These are phyloP conservation scores for Pristionchus maxplancki DNA, from an alignment of 2,888 invertebrate genomes.

Conservation along the genomic window DNA sequence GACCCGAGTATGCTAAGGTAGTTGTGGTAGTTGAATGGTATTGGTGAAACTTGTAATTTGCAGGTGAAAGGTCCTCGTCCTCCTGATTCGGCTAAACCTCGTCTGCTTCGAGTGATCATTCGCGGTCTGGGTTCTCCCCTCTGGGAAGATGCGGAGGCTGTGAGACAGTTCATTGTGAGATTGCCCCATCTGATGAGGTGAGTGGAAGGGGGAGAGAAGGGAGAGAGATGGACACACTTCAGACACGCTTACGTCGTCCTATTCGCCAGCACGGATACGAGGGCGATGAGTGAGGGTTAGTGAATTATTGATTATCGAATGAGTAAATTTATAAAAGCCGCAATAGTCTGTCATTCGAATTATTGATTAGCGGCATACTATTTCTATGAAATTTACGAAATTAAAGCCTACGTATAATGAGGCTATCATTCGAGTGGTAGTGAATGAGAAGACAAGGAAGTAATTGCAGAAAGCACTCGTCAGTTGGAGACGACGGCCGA, in stretches of 20 bases:
- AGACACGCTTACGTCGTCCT: slow-evolving; percentile 19
- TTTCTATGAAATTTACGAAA: too few species aligned
- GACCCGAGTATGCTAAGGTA: slow-evolving; percentile 49
- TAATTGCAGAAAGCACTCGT: background rate
- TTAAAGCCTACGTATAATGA: too few species aligned
- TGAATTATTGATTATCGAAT: background rate
- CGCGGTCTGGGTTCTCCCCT: slow-evolving; percentile 47
- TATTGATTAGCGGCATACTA: background rate
- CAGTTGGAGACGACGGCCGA: slow-evolving; percentile 43
- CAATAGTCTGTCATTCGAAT: background rate
- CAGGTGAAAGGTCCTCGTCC: slow-evolving; percentile 41
- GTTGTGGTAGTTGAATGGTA: background rate
- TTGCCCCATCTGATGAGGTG: slow-evolving; percentile 36
- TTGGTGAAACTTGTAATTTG: background rate
- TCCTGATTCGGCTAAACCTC: slow-evolving; percentile 29
- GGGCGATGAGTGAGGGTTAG: slow-evolving; percentile 31
- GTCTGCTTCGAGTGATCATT: slow-evolving; percentile 45
- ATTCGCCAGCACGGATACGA: slow-evolving; percentile 21
- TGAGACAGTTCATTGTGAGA: slow-evolving; percentile 8
- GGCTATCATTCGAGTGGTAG: too few species aligned
- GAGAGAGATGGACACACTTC: background rate
- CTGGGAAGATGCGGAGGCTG: slow-evolving; percentile 12
- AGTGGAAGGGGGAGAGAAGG: background rate
- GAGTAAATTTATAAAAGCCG: background rate
- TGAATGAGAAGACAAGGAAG: background rate